Percentiles rank a stretch among this genome's conserved stretches.
Evolutionary conservation across 2,797 vertebrate species (phyloP).

Genomic region (Dendrocincla fuliginosa): DNA sequence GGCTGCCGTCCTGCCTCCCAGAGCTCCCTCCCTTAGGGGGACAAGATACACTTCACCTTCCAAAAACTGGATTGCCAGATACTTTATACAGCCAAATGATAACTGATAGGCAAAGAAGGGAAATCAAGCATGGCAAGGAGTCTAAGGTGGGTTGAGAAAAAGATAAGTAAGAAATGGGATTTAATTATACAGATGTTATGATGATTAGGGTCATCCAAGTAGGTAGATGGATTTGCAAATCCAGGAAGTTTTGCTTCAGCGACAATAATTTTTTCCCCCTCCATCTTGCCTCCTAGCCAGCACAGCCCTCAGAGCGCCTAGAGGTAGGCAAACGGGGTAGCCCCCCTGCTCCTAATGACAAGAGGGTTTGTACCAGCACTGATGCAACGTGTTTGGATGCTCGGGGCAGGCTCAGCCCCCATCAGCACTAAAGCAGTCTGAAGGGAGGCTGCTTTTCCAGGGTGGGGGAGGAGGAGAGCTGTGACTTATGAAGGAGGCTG

Average conservation of each 20-base stretch:
- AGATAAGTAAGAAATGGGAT: constrained; percentile 27
- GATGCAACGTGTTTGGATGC: not conserved
- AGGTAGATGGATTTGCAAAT: constrained; percentile 42
- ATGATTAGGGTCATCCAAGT: constrained; percentile 33
- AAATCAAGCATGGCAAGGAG: constrained; percentile 30
- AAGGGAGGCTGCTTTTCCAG: not conserved
- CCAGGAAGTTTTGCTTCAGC: constrained; percentile 13
- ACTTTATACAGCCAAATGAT: constrained; percentile 36
- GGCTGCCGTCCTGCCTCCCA: constrained; percentile 42
- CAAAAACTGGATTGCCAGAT: constrained; percentile 30
- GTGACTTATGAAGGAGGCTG: constrained; percentile 3
- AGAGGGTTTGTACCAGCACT: not conserved
- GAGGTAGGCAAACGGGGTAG: not conserved
- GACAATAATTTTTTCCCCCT: not conserved
- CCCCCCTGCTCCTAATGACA: not conserved
- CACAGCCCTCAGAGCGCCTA: not conserved
- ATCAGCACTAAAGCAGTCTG: not conserved
- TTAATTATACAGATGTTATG: constrained; percentile 51
- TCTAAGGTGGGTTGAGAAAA: constrained; percentile 26
- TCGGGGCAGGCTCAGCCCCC: not conserved
- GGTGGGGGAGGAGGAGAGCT: not conserved
- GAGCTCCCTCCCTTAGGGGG: constrained; percentile 19
- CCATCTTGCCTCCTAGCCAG: not conserved
- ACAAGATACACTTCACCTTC: constrained; percentile 46
- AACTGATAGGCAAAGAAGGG: constrained; percentile 50